Evolutionary conservation across 1,140 invertebrate species (phyloP).

Genomic region (Physella acuta): DNA sequence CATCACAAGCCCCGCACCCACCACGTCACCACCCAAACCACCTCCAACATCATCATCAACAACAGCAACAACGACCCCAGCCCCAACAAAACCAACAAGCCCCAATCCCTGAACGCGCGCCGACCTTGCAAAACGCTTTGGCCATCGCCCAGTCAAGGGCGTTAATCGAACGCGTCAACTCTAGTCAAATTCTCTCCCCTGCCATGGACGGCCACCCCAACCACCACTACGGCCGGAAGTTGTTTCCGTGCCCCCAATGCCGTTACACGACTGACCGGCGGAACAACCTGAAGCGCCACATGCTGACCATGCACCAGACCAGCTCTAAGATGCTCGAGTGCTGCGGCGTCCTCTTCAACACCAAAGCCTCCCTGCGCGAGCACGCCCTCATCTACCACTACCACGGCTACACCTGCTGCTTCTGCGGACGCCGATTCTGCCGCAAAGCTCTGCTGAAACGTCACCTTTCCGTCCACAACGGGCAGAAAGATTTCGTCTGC

Average conservation of each 20-base stretch:
- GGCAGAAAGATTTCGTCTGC: slow-evolving; percentile 61
- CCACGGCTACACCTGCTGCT: slow-evolving; percentile 59
- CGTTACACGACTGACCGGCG: slow-evolving; percentile 60
- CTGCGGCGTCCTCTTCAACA: slow-evolving; percentile 58
- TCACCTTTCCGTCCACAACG: slow-evolving; percentile 61
- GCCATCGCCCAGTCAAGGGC: slow-evolving; percentile 11
- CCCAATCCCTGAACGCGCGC: background rate
- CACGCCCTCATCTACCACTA: slow-evolving; percentile 59
- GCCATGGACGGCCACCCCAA: slow-evolving; percentile 26
- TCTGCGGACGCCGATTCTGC: slow-evolving; percentile 60
- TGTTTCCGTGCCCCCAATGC: slow-evolving; percentile 57
- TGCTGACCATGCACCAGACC: slow-evolving; percentile 61
- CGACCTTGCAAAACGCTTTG: background rate
- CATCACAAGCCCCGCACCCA: background rate
- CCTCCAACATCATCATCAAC: background rate
- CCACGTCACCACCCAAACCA: background rate
- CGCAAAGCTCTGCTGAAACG: slow-evolving; percentile 62
- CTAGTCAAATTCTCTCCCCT: slow-evolving; percentile 25
- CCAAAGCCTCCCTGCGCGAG: slow-evolving; percentile 58
- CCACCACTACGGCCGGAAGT: slow-evolving; percentile 45
- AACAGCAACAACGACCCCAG: background rate
- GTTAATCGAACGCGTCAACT: slow-evolving; percentile 15
- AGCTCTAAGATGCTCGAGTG: slow-evolving; percentile 57
- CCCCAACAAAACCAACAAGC: background rate
- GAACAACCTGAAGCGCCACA: slow-evolving; percentile 62